These are phyloP conservation scores for Drosophila sp. DNA, from an alignment of 1,140 invertebrate species.

Conservation along the genomic window DNA sequence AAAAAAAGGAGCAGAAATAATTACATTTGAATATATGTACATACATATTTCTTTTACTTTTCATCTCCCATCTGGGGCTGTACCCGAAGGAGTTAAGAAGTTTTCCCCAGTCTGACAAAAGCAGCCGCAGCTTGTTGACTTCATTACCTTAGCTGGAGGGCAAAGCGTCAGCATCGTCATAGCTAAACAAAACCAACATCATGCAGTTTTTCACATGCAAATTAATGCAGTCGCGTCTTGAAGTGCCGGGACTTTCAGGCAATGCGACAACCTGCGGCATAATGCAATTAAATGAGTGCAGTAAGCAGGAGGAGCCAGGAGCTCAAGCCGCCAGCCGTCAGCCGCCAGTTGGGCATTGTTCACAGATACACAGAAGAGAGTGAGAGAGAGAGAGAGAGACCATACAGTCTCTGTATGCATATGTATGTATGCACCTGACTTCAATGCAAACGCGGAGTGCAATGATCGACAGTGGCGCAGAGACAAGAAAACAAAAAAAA, in stretches of 20 bases:
- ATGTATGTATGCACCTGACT: neutral
- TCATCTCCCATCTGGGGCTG: constrained; percentile 4
- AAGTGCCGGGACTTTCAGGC: constrained; percentile 44
- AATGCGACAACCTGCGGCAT: constrained; percentile 76
- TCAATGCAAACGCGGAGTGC: constrained; percentile 38
- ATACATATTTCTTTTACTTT: neutral
- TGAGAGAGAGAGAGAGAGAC: neutral
- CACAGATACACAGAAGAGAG: neutral
- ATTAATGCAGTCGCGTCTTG: constrained; percentile 67
- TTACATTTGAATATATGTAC: neutral
- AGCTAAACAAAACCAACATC: constrained; percentile 21
- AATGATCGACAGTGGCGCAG: constrained; percentile 49
- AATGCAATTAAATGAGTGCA: constrained; percentile 81
- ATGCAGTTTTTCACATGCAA: constrained; percentile 69
- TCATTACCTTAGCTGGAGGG: constrained; percentile 66
- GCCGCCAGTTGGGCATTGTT: constrained; percentile 36
- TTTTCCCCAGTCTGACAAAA: constrained; percentile 27
- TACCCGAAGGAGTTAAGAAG: constrained; percentile 12
- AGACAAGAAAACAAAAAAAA: neutral
- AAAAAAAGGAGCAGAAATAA: no score
- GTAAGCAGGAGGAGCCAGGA: constrained; percentile 35
- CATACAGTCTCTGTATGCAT: neutral
- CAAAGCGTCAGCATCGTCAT: constrained; percentile 31
- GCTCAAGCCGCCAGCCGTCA: constrained; percentile 23
- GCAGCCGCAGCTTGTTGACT: constrained; percentile 74